Conservation (phyloP, 1,140 invertebrate species). For the Bombus impatiens region DNA sequence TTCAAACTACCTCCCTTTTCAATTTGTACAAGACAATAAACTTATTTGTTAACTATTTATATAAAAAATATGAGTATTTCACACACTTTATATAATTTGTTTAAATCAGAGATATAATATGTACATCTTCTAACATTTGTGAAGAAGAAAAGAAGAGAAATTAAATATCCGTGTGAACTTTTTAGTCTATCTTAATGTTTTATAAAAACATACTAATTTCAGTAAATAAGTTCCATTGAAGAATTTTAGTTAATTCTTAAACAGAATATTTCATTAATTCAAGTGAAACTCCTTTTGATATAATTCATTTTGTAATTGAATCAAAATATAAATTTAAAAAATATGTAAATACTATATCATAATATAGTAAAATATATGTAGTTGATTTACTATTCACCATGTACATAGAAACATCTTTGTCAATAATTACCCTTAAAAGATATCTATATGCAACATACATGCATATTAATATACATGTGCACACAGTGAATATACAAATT, state of each 20-base stretch:
- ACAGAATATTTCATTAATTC: not conserved
- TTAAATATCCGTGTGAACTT: not conserved
- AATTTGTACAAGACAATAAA: slow-evolving; percentile 57
- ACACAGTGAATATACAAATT: slow-evolving; percentile 42
- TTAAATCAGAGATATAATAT: slow-evolving; percentile 48
- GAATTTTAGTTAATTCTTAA: not conserved
- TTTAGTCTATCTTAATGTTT: not conserved
- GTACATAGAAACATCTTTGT: slow-evolving; percentile 57
- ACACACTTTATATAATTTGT: slow-evolving; percentile 32
- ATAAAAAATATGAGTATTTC: slow-evolving; percentile 51
- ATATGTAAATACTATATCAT: slow-evolving; percentile 11
- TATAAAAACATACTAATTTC: not conserved
- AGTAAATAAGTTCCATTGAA: not conserved
- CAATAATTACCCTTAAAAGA: slow-evolving; percentile 53
- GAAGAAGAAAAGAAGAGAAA: not conserved
- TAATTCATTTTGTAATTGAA: not conserved
- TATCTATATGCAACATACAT: slow-evolving; percentile 29
- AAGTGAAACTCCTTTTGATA: not conserved
- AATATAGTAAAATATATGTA: slow-evolving; percentile 33
- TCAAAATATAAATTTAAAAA: slow-evolving; percentile 11
- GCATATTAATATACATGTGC: slow-evolving; percentile 17
- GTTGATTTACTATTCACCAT: slow-evolving; percentile 24
- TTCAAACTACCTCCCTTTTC: not conserved
- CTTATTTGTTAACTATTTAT: slow-evolving; percentile 48
- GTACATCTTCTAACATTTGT: slow-evolving; percentile 18